These are phyloP conservation scores for Chaenodraco wilsoni DNA, from an alignment of 2,797 vertebrate genomes.

Conservation along the genomic window DNA sequence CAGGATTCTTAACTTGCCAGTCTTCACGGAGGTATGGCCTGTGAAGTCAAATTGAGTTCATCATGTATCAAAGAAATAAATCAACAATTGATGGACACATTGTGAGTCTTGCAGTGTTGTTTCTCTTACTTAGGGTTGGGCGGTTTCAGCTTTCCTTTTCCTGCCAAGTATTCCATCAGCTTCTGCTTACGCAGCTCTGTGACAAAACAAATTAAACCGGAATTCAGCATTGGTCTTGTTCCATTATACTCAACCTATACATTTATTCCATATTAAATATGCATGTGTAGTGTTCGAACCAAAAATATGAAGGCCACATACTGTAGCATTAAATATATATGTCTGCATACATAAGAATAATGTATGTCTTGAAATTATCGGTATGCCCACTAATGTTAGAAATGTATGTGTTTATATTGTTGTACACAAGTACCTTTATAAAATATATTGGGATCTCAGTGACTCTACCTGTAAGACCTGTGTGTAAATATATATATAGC, in stretches of 20 bases:
- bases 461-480: too few relatives aligned
- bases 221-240: not conserved
- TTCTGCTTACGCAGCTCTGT: conserved; percentile 82
- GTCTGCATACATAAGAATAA: not conserved
- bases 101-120: not conserved
- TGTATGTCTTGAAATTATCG: too few relatives aligned
- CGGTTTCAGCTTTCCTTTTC: conserved; percentile 82
- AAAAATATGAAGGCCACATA: not conserved
- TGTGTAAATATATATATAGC: too few relatives aligned
- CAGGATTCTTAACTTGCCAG: conserved; percentile 30
- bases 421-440: too few relatives aligned
- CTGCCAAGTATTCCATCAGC: conserved; percentile 81
- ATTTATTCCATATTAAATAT: not conserved
- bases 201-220: conserved; percentile 18
- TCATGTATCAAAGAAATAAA: not conserved
- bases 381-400: too few relatives aligned
- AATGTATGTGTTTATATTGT: too few relatives aligned
- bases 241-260: not conserved
- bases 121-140: conserved; percentile 80
- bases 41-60: not conserved
- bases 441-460: too few relatives aligned
- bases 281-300: not conserved
- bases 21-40: conserved; percentile 50
- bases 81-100: not conserved
- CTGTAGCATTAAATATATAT: not conserved